A percentile compares a stretch with the other conserved stretches of the same genome.
Conservation (phyloP, 2,113 vertebrate genomes). For the Lontra canadensis region DNA sequence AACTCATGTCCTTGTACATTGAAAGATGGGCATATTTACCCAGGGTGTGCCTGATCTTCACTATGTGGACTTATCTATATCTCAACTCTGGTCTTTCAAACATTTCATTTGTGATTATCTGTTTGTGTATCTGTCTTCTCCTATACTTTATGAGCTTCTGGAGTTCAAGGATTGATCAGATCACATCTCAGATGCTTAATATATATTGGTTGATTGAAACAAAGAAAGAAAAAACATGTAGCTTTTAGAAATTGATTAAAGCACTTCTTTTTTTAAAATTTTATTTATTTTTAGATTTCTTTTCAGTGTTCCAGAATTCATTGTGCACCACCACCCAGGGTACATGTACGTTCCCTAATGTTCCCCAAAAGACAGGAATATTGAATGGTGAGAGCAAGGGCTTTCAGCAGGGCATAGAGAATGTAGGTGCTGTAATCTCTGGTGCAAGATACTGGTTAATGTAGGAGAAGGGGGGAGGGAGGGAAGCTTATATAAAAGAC, state of each 20-base stretch:
- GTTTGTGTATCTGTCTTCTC: neutral
- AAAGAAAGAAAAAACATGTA: neutral
- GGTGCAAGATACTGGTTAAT: neutral
- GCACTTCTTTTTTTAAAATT: neutral
- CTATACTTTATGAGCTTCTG: neutral
- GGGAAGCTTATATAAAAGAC: neutral
- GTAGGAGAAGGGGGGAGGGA: too few relatives aligned
- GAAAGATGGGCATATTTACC: neutral
- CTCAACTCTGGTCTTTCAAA: neutral
- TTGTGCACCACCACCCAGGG: too few relatives aligned
- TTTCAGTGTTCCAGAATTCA: too few relatives aligned
- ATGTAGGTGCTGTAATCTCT: neutral
- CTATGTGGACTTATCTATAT: neutral
- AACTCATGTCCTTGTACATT: neutral
- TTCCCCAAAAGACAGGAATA: neutral
- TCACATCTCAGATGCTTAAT: neutral
- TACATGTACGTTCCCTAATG: too few relatives aligned
- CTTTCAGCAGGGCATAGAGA: neutral
- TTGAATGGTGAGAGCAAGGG: neutral
- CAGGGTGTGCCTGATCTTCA: neutral
- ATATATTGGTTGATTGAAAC: neutral
- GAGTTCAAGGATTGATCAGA: neutral
- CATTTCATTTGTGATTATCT: neutral
- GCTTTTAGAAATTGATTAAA: neutral
- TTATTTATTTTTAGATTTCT: too few relatives aligned